These are phyloP conservation scores for Pipistrellus nathusii DNA, from an alignment of 2,797 vertebrate genomes.

Conservation along the genomic window DNA sequence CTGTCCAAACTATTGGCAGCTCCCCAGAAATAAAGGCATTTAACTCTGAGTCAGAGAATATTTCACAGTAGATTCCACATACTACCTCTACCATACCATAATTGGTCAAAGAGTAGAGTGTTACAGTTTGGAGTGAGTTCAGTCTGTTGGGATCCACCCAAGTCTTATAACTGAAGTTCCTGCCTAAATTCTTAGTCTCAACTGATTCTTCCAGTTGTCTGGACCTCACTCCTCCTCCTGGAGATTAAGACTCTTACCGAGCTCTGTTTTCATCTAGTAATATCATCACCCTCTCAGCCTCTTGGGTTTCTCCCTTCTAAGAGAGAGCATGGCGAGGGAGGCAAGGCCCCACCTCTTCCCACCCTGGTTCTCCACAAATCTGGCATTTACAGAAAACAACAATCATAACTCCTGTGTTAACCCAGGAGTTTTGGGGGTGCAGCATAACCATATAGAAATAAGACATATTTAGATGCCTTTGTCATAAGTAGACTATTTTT, in stretches of 20 bases:
- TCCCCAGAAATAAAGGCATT: background rate
- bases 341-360: too few species aligned
- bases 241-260: background rate
- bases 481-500: background rate
- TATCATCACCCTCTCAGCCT: background rate
- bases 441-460: background rate
- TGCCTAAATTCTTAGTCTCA: background rate
- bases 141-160: background rate
- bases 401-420: too few species aligned
- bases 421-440: fast-evolving
- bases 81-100: too few species aligned
- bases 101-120: background rate
- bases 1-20: background rate
- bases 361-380: too few species aligned
- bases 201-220: background rate
- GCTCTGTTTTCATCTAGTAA: background rate
- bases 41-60: background rate
- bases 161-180: background rate
- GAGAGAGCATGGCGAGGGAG: background rate
- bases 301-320: background rate
- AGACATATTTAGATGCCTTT: background rate
- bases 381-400: background rate
- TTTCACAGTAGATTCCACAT: background rate
- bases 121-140: background rate
- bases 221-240: background rate